Conservation (phyloP, 2,797 vertebrate species). For the Toxotes lorentzi region DNA sequence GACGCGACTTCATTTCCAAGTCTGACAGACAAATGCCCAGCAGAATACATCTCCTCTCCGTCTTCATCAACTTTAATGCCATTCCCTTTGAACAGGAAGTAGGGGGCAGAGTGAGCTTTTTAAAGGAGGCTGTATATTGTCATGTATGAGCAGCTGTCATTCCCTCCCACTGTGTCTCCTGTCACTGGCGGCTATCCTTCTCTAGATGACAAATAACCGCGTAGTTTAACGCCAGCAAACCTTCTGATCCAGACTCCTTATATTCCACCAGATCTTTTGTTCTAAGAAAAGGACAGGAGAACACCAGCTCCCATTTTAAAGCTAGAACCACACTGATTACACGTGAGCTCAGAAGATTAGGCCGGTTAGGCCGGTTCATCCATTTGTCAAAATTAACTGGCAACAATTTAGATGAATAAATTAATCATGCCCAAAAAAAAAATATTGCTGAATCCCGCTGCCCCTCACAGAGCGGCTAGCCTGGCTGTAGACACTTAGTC, state of each 20-base stretch:
- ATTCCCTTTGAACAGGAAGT: conserved; percentile 80
- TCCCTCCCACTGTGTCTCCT: conserved; percentile 48
- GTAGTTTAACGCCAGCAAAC: conserved; percentile 9
- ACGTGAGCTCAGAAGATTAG: neutral
- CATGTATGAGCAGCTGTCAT: conserved; percentile 66
- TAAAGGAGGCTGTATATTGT: conserved; percentile 65
- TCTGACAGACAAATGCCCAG: conserved; percentile 51
- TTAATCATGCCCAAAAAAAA: neutral
- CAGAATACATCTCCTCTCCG: conserved; percentile 61
- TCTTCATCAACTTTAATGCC: conserved; percentile 77
- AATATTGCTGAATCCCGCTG: neutral
- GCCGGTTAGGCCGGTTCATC: neutral
- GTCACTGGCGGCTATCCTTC: conserved; percentile 23
- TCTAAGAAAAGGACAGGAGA: neutral
- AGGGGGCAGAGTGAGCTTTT: conserved; percentile 41
- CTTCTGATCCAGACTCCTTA: conserved; percentile 16
- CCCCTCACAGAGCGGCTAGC: neutral
- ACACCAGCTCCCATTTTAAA: neutral
- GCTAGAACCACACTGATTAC: neutral
- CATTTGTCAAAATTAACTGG: neutral
- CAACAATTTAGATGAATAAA: neutral
- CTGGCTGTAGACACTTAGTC: too few relatives aligned
- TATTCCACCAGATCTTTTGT: neutral
- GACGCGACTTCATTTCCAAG: conserved; percentile 49
- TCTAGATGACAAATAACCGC: conserved; percentile 16